Conservation (phyloP, 2,888 invertebrate genomes). For the Zootermopsis nevadensis region DNA sequence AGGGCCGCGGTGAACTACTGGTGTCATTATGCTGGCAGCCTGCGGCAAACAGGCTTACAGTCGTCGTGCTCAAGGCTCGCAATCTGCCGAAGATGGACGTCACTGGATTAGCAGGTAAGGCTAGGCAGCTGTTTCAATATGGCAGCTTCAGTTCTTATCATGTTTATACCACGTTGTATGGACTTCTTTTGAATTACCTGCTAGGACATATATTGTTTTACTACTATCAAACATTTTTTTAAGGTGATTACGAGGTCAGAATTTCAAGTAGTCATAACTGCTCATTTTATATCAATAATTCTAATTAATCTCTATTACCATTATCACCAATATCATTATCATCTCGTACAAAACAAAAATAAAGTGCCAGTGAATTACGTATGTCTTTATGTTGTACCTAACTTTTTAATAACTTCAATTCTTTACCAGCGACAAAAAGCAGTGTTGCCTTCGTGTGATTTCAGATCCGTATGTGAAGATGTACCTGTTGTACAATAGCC, state of each 20-base stretch:
- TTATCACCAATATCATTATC: too few relatives aligned
- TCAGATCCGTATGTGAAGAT: constrained; percentile 97
- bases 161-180: too few relatives aligned
- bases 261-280: too few relatives aligned
- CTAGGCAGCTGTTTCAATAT: background rate
- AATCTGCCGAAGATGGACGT: constrained; percentile 99
- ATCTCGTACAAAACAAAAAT: too few relatives aligned
- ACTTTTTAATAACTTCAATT: too few relatives aligned
- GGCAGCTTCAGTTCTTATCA: background rate
- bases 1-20: constrained; percentile 93
- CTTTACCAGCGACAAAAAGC: too few relatives aligned
- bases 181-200: too few relatives aligned
- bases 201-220: too few relatives aligned
- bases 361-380: too few relatives aligned
- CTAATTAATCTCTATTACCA: too few relatives aligned
- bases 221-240: background rate
- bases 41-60: constrained; percentile 93
- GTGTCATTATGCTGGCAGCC: constrained; percentile 99
- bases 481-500: constrained; percentile 96
- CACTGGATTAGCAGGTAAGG: constrained; percentile 84
- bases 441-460: background rate
- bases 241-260: background rate
- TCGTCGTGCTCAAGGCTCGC: constrained; percentile 95
- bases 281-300: too few relatives aligned
- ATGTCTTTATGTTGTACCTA: too few relatives aligned